phyloP scores from a whole-genome alignment of 2,888 invertebrate genomes.

The Nipponacmea schrenckii region DNA sequence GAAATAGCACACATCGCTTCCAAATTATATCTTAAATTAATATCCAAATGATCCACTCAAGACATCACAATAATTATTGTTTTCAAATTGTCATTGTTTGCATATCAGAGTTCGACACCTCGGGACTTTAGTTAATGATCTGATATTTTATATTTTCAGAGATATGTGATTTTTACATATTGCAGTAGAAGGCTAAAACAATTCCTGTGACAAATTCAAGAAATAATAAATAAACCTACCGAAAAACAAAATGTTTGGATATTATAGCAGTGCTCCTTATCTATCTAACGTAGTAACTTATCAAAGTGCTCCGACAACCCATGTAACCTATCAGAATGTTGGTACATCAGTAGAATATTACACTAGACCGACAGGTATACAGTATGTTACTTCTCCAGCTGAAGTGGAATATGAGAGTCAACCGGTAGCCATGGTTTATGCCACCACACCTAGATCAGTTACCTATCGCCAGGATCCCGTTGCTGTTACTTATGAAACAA shows the following conservation, averaged over 20 bases:
- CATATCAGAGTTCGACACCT: too few relatives aligned
- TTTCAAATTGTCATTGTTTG: too few relatives aligned
- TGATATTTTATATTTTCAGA: too few relatives aligned
- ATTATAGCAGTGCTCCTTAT: constrained; percentile 1
- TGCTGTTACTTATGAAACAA: not conserved
- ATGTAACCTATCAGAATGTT: not conserved
- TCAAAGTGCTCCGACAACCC: not conserved
- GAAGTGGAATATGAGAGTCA: not conserved
- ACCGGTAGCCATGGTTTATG: not conserved
- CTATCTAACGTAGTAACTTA: not conserved
- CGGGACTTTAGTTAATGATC: too few relatives aligned
- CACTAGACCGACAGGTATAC: not conserved
- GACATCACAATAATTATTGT: too few relatives aligned
- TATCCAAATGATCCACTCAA: too few relatives aligned
- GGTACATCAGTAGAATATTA: not conserved
- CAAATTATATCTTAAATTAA: too few relatives aligned
- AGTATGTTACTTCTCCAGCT: not conserved
- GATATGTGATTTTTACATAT: too few relatives aligned
- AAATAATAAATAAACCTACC: too few relatives aligned
- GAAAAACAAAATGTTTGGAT: not conserved
- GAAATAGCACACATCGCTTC: too few relatives aligned
- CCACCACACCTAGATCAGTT: constrained; percentile 1
- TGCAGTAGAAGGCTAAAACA: too few relatives aligned
- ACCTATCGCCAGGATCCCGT: not conserved
- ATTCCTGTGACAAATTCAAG: too few relatives aligned